These are phyloP conservation scores for Pogonocichla stellata DNA, from an alignment of 2,113 vertebrate genomes.

Conservation along the genomic window DNA sequence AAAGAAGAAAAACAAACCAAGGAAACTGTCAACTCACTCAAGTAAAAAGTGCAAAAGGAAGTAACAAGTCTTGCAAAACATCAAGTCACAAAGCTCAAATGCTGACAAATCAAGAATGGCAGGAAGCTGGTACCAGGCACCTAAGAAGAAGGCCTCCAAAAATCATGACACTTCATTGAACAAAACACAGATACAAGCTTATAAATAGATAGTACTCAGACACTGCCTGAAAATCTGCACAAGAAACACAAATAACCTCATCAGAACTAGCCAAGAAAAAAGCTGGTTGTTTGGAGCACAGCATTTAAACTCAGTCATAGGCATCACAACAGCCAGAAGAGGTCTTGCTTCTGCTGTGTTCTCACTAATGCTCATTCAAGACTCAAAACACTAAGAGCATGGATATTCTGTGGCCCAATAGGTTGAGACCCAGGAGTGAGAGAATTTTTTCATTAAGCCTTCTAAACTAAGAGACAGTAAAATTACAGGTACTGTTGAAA, in stretches of 20 bases:
- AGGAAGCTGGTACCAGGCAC: neutral
- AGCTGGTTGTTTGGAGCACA: neutral
- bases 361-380: neutral
- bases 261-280: neutral
- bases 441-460: neutral
- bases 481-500: neutral
- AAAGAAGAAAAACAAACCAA: slow-evolving; percentile 1
- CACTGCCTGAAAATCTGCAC: neutral
- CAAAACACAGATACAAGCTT: neutral
- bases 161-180: neutral
- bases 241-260: neutral
- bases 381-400: neutral
- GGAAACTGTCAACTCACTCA: neutral
- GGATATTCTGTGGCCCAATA: neutral
- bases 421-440: slow-evolving; percentile 36
- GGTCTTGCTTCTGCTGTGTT: neutral
- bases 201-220: neutral
- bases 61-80: neutral
- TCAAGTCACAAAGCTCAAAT: neutral
- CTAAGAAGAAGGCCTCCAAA: neutral
- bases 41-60: neutral
- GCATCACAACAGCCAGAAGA: neutral
- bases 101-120: neutral
- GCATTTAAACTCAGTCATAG: slow-evolving; percentile 43
- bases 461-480: neutral